These are phyloP conservation scores for Drosophila takahashii DNA, from an alignment of 1,140 invertebrate genomes.

Conservation along the genomic window DNA sequence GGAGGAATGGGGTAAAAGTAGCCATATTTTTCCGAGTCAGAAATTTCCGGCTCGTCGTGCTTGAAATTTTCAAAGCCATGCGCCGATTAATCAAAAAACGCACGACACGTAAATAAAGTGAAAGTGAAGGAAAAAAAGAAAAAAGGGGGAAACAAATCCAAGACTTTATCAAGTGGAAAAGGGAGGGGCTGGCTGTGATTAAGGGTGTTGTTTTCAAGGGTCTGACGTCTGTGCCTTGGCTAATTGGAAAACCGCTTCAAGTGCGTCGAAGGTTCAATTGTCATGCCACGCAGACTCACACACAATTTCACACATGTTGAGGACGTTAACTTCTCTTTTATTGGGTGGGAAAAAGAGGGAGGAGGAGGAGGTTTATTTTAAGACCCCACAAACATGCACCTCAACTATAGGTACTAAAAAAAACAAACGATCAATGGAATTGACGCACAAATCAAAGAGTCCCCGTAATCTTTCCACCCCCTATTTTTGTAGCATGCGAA, in stretches of 20 bases:
- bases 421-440: conserved; percentile 35
- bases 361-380: conserved; percentile 34
- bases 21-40: conserved; percentile 27
- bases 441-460: conserved; percentile 42
- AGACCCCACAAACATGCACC: conserved; percentile 26
- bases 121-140: conserved; percentile 17
- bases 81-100: conserved; percentile 59
- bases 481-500: conserved; percentile 18
- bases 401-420: conserved; percentile 6
- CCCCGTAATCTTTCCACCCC: conserved; percentile 2
- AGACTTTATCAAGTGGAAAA: conserved; percentile 14
- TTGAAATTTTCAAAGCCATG: conserved; percentile 66
- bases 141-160: conserved; percentile 17
- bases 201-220: conserved; percentile 5
- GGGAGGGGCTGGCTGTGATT: conserved; percentile 17
- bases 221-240: conserved; percentile 25
- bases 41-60: conserved; percentile 58
- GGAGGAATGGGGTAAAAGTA: conserved; percentile 14
- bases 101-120: conserved; percentile 45
- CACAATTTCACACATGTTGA: conserved; percentile 7
- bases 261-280: conserved; percentile 29
- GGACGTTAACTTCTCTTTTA: conserved; percentile 3
- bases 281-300: conserved; percentile 15
- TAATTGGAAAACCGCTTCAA: conserved; percentile 40
- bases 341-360: neutral